Percentiles rank a stretch among this genome's conserved stretches.
phyloP scores from a whole-genome alignment of 2,888 invertebrate genomes.

The Linyphia triangularis region DNA sequence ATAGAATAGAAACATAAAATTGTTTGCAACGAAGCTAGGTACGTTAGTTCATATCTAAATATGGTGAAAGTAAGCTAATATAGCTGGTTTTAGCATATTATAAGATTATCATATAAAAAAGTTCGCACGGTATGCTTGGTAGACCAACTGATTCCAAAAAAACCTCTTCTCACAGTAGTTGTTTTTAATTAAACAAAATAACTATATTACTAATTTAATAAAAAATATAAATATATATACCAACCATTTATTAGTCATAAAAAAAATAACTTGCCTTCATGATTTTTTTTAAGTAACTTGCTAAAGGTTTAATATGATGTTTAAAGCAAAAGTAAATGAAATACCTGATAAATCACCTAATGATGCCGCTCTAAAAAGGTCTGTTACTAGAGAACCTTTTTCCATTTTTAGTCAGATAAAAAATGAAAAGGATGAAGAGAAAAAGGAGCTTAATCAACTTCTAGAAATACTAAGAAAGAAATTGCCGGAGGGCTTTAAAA shows the following conservation, averaged over 20 bases:
- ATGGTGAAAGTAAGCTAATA: constrained; percentile 22
- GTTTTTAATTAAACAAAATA: background rate
- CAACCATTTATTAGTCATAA: too few relatives aligned
- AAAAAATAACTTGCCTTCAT: too few relatives aligned
- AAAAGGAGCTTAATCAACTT: constrained; percentile 42
- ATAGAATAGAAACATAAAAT: too few relatives aligned
- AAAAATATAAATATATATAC: too few relatives aligned
- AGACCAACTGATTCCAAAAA: constrained; percentile 22
- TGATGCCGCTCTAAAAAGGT: constrained; percentile 22
- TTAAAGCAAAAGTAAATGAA: too few relatives aligned
- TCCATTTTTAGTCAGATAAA: constrained; percentile 37
- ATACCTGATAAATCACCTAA: constrained; percentile 4
- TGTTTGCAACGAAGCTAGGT: too few relatives aligned
- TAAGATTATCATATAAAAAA: constrained; percentile 26
- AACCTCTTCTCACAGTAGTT: constrained; percentile 1
- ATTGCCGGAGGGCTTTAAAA: constrained; percentile 61
- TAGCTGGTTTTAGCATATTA: constrained; percentile 9
- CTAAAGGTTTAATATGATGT: too few relatives aligned
- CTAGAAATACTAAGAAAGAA: constrained; percentile 37
- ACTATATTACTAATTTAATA: too few relatives aligned
- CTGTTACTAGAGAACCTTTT: constrained; percentile 36
- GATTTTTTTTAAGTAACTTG: too few relatives aligned
- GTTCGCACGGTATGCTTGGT: background rate
- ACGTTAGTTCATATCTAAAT: too few relatives aligned
- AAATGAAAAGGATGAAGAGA: constrained; percentile 44